phyloP scores from a whole-genome alignment of 2,797 vertebrate species.

The Enteromius thamalakanensis region DNA sequence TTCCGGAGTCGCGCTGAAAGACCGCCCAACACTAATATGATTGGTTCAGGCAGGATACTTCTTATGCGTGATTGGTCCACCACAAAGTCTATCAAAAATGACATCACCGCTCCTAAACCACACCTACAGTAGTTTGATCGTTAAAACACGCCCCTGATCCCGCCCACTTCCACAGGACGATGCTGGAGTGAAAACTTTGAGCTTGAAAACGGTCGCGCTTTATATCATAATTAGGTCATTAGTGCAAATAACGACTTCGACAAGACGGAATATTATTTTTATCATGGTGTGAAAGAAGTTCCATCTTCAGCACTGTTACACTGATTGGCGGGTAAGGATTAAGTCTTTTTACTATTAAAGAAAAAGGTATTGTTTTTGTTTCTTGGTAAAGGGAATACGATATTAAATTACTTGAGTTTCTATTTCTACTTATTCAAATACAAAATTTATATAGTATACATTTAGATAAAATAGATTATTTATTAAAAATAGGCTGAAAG shows the following conservation, averaged over 20 bases:
- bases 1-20: conserved; percentile 59
- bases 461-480: background rate
- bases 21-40: conserved; percentile 31
- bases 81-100: conserved; percentile 47
- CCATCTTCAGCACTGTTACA: conserved; percentile 30
- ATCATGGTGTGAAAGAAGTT: conserved; percentile 66
- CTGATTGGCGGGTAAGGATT: conserved; percentile 68
- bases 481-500: background rate
- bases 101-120: background rate
- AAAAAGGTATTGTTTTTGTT: conserved; percentile 5
- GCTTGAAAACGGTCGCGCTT: conserved; percentile 61
- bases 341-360: conserved; percentile 9
- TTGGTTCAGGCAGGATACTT: background rate
- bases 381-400: conserved; percentile 26
- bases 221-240: conserved; percentile 58
- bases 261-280: conserved; percentile 29
- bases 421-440: conserved; percentile 4
- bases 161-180: conserved; percentile 59
- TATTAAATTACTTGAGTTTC: background rate
- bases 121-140: conserved; percentile 57
- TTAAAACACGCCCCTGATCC: conserved; percentile 44
- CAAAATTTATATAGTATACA: background rate
- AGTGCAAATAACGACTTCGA: conserved; percentile 43
- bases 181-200: conserved; percentile 70
- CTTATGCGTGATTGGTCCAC: conserved; percentile 56